Conservation (phyloP, 2,888 invertebrate species). For the Eupithecia exiguata region DNA sequence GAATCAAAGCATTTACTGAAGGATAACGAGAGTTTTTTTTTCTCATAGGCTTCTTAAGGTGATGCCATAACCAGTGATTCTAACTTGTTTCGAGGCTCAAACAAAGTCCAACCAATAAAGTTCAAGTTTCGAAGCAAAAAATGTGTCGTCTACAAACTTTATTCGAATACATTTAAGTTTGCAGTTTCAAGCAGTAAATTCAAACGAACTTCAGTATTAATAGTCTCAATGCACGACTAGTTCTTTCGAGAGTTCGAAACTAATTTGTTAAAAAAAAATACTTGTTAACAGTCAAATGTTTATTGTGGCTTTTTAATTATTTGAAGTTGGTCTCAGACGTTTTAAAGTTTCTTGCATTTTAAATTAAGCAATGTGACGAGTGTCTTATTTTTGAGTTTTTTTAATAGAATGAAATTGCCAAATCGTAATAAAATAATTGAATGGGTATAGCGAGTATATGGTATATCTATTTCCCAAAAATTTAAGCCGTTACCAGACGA, state of each 20-base stretch:
- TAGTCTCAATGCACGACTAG: conserved; percentile 44
- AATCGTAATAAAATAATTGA: too few relatives aligned
- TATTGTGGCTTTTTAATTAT: conserved; percentile 21
- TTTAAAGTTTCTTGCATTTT: background rate
- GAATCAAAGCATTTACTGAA: background rate
- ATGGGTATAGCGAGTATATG: too few relatives aligned
- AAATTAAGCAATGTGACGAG: background rate
- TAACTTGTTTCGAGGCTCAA: background rate
- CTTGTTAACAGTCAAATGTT: conserved; percentile 33
- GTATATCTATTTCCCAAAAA: too few relatives aligned
- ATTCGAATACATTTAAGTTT: conserved; percentile 45
- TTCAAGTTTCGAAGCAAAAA: background rate
- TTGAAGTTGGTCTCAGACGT: conserved; percentile 19
- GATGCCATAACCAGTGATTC: too few relatives aligned
- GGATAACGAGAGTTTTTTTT: too few relatives aligned
- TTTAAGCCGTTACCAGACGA: too few relatives aligned
- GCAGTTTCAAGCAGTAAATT: conserved; percentile 41
- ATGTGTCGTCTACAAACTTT: conserved; percentile 45
- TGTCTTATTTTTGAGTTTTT: too few relatives aligned
- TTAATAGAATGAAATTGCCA: too few relatives aligned
- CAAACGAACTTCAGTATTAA: conserved; percentile 44
- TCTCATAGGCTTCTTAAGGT: too few relatives aligned
- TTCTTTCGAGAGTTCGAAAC: conserved; percentile 45
- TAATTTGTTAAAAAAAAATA: conserved; percentile 39
- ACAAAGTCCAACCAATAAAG: background rate